Percentiles rank a stretch among this genome's conserved stretches.
phyloP scores from a whole-genome alignment of 2,113 vertebrate genomes.

The Actinemys pallida region DNA sequence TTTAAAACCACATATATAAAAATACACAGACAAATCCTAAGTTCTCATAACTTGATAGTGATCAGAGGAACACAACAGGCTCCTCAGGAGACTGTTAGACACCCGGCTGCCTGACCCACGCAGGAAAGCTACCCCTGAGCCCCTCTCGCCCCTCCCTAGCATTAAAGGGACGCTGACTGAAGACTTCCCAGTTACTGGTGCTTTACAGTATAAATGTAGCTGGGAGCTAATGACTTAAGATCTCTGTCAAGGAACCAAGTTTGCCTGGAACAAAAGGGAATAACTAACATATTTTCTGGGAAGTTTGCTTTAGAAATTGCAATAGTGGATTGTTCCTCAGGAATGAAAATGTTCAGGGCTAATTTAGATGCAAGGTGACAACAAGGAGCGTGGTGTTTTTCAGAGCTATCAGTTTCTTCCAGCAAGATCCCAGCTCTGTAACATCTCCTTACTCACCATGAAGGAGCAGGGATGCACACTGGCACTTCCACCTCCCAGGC shows the following conservation, averaged over 20 bases:
- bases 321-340: neutral
- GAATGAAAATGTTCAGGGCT: neutral
- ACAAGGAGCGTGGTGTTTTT: neutral
- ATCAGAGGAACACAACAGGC: neutral
- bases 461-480: neutral
- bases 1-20: accelerated
- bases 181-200: neutral
- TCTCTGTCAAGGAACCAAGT: neutral
- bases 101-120: neutral
- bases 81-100: neutral
- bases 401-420: neutral
- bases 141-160: neutral
- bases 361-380: neutral
- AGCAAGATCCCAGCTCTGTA: neutral
- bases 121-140: neutral
- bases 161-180: neutral
- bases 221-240: neutral
- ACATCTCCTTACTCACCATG: neutral
- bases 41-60: neutral
- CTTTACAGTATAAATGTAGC: neutral
- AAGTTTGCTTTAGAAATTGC: neutral
- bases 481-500: neutral
- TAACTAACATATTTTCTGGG: neutral
- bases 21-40: neutral
- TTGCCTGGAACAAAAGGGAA: neutral